Base-by-base conservation (phyloP, 2,888 invertebrate species). In the Pterostichus madidus region DNA sequence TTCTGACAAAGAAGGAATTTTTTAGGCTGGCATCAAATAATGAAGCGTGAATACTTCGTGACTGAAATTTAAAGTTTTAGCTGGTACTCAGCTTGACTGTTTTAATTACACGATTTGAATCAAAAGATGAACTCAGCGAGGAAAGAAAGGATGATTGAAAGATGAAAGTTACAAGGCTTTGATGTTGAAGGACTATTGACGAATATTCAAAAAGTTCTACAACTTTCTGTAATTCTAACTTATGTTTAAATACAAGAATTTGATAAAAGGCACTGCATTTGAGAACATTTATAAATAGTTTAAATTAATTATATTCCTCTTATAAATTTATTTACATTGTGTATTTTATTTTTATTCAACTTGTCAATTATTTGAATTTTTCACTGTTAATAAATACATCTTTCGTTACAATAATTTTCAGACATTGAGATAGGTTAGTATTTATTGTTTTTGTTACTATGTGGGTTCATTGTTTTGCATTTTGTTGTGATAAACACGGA, bases 41-140 rank as follows among this genome's bases (percentile, higher is more conserved):
- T 31, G 64, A 24, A 49, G 11, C 32, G 64, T 64, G 64, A 32
- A 64, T 24, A 49, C 13, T n/a, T 24, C 75, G 75, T 75, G 75
- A 75, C 49, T 31, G 46, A 49, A 75, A 75, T 75, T 75, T 49
- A 31, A 73, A 75, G 49, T 75, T 75, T 52, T 49, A 8, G 17
- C 32, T 46, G 13, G 49, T 15, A 75, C 8, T 49, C 35, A 31
- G n/a, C 17, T n/a, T 31, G 32, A 15, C 24, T 8, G 10, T 24
- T 75, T 75, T 75, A 75, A 75, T 75, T 75, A 75, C 64, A 35
- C 52, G 52, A 52, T 75, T 52, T 52, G 75, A 75, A 75, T 75
- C 52, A 49, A 49, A 49, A 52, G 75, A 75, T 46, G 49, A 75
- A 32, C 24, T 31, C 46, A 2, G 24, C 17, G 11, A 49, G 49